These are phyloP conservation scores for Pterocles burchelli DNA, from an alignment of 2,113 vertebrate species.

Conservation along the genomic window DNA sequence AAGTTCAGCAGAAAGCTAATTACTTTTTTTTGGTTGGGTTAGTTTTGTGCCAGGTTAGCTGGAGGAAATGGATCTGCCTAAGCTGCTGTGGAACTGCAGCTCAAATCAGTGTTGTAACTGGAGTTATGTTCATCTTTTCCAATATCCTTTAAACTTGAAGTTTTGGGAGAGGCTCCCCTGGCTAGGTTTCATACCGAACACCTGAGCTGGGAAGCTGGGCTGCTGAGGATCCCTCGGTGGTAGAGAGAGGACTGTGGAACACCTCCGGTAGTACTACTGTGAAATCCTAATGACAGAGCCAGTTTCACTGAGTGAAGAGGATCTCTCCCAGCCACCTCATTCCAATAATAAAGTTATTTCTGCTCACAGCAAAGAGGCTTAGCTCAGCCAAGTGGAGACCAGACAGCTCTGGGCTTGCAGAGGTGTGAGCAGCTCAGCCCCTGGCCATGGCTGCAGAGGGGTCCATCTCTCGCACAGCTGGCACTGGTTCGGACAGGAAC, in stretches of 20 bases:
- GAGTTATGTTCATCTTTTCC: background rate
- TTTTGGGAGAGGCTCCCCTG: background rate
- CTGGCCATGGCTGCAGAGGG: background rate
- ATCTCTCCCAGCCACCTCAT: too few relatives aligned
- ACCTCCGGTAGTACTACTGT: background rate
- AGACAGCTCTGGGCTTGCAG: background rate
- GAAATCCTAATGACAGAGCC: background rate
- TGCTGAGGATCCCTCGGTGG: background rate
- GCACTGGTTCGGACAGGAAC: background rate
- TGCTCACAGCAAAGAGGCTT: background rate
- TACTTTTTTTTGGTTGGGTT: background rate
- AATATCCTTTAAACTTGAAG: background rate
- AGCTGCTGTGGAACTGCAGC: background rate
- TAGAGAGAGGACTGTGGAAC: background rate
- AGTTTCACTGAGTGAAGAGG: background rate
- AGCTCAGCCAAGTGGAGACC: background rate
- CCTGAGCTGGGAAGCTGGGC: background rate
- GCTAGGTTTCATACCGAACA: background rate
- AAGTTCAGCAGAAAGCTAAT: background rate
- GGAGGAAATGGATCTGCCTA: background rate
- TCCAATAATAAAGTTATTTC: background rate
- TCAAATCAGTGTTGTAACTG: rapidly evolving
- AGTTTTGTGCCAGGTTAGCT: background rate
- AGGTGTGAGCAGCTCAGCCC: background rate
- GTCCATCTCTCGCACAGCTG: background rate